phyloP scores from a whole-genome alignment of 35 echinoderm and acorn worm species.

The Apostichopus californicus region DNA sequence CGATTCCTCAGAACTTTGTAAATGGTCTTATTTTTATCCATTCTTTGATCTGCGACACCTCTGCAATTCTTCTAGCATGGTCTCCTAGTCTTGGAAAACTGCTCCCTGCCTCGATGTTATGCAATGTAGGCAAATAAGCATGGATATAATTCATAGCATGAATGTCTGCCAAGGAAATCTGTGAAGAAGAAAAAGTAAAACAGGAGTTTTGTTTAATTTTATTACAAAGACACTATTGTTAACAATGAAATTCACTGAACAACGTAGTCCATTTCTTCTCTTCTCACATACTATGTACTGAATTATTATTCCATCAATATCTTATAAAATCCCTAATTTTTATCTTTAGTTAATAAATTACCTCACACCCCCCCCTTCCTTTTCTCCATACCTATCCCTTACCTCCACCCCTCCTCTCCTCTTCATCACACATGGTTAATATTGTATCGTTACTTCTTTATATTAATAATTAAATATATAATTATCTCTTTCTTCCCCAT shows the following conservation, averaged over 20 bases:
- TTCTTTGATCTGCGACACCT: constrained; percentile 19
- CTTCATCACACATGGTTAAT: no score
- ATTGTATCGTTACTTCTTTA: no score
- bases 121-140: constrained; percentile 4
- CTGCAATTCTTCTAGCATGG: background rate
- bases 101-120: background rate
- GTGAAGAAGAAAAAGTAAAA: background rate
- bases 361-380: no score
- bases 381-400: no score
- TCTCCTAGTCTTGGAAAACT: constrained; percentile 29
- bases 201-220: background rate
- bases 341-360: no score
- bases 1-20: background rate
- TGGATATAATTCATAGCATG: constrained; percentile 11
- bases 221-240: background rate
- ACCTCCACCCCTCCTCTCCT: no score
- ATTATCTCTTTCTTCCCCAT: no score
- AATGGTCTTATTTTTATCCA: constrained; percentile 5
- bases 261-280: background rate
- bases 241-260: background rate
- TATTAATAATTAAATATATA: no score
- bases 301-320: no score
- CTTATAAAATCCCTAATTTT: no score
- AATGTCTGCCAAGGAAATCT: constrained; percentile 53
- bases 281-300: no score